Base-by-base conservation (phyloP, 2,888 invertebrate species). In the Ennomos fuscantarius region DNA sequence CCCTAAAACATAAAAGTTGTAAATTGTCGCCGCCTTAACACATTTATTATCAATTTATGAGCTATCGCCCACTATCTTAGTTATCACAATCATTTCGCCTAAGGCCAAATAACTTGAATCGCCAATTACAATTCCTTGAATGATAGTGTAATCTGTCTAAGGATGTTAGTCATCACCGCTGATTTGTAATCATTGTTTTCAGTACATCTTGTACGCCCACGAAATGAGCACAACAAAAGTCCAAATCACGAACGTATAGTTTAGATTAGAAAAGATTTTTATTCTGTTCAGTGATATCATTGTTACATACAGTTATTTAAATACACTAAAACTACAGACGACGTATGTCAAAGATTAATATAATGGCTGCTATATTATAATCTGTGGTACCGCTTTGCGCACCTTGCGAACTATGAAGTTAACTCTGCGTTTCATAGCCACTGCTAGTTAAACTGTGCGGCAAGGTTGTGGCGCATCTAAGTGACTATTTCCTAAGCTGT, bases 91-190 rank as follows among this genome's bases (percentile, higher is more conserved):
- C 33, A 36, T 24, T 49, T 40, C 34, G 39, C 33, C 15, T 44
- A 10, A 12, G 33, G 9, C 34, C 40, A 8, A 49, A 49, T 49
- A 53, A 40, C n/a, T 44, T 24, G 10, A 58, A 48, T 41, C 40
- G 53, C 41, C 58, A 44, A 47, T 48, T 39, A 51, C 34, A 39
- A 42, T 45, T 59, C 58, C 58, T 54, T 54, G 53, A 52, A 53
- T 45, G 58, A 59, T 59, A 59, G 15, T 49, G 41, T 49, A 24
- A 54, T 49, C 53, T 40, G 39, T 12, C 5, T n/a, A 44, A 15
- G 45, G 44, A 41, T 33, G 31, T 52, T 47, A 57, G 47, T 52
- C 46, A 52, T 35, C 12, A 36, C 2, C 13, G 11, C 12, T 1
- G 33, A 33, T 48, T 41, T 43, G 34, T 8, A 34, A 41, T 32